A percentile compares a stretch with the other conserved stretches of the same genome.
Evolutionary conservation across 2,113 vertebrate genomes (phyloP).

Genomic region (Pimephales promelas): DNA sequence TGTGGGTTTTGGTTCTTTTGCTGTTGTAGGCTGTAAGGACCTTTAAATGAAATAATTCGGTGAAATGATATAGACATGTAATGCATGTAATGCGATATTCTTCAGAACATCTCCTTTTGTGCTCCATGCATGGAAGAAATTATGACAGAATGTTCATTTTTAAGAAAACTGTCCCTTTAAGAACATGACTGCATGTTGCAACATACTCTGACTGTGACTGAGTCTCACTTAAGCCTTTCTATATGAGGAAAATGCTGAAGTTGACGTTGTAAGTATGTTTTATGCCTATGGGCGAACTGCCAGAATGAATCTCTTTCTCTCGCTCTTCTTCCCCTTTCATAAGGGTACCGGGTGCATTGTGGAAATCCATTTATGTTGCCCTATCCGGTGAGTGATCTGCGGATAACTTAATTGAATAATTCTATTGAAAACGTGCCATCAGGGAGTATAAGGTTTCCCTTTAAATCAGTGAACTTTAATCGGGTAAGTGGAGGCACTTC

Average conservation of each 20-base stretch:
- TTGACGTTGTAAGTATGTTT: background rate
- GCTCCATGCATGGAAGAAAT: background rate
- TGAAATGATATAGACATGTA: no score
- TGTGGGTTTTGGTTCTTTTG: no score
- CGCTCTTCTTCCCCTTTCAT: conserved; percentile 10
- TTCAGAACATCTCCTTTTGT: background rate
- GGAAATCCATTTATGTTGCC: conserved; percentile 46
- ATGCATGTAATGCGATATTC: background rate
- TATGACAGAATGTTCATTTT: background rate
- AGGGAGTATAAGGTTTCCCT: conserved; percentile 60
- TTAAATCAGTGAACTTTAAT: conserved; percentile 48
- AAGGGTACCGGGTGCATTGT: conserved; percentile 14
- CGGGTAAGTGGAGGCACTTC: conserved; percentile 49
- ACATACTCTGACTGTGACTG: background rate
- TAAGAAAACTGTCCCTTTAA: background rate
- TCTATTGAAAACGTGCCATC: conserved; percentile 61
- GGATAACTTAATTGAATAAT: conserved; percentile 68
- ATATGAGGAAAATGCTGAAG: conserved; percentile 1
- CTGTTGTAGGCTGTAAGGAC: no score
- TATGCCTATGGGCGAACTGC: conserved; percentile 1
- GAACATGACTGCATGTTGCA: background rate
- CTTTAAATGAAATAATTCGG: no score
- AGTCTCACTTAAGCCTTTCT: background rate
- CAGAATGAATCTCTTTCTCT: background rate
- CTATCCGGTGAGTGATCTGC: conserved; percentile 59